Percentiles rank a stretch among this genome's conserved stretches.
phyloP scores from a whole-genome alignment of 2,888 invertebrate genomes.

The Suillia variegata region DNA sequence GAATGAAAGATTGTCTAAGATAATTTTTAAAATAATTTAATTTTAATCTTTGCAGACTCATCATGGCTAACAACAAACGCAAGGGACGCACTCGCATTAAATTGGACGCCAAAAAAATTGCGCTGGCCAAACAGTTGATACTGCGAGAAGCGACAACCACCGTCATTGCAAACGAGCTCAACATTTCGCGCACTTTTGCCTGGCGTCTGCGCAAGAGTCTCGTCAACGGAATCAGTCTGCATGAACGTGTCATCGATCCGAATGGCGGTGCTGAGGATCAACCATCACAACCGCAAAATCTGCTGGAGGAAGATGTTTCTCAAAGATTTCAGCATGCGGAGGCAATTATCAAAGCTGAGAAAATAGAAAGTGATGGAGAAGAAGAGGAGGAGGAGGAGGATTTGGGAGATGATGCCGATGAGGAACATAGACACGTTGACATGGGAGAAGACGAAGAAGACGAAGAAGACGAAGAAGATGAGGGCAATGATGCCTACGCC shows the following conservation, averaged over 20 bases:
- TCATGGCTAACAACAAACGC: conserved; percentile 49
- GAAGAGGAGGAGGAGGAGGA: conserved; percentile 9
- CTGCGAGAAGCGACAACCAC: conserved; percentile 58
- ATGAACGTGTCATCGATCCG: conserved; percentile 57
- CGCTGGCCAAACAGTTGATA: conserved; percentile 57
- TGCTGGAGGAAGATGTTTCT: neutral
- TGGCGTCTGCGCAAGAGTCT: conserved; percentile 59
- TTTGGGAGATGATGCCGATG: conserved; percentile 11
- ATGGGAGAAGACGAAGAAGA: conserved; percentile 23
- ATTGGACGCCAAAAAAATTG: conserved; percentile 57
- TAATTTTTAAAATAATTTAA: no score
- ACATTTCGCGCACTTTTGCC: conserved; percentile 58
- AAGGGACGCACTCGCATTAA: conserved; percentile 60
- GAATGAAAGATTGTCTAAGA: no score
- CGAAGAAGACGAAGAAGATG: conserved; percentile 11
- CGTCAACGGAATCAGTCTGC: conserved; percentile 57
- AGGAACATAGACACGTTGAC: conserved; percentile 8
- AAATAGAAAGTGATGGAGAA: conserved; percentile 24
- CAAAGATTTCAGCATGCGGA: conserved; percentile 2
- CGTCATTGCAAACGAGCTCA: conserved; percentile 57
- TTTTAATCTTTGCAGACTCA: conserved; percentile 22
- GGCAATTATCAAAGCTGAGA: conserved; percentile 28
- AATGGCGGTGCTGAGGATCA: conserved; percentile 41
- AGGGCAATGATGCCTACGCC: neutral
- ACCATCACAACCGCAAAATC: conserved; percentile 13